These are phyloP conservation scores for Polydrusus pterygomalis DNA, from an alignment of 2,888 invertebrate genomes.

Conservation along the genomic window DNA sequence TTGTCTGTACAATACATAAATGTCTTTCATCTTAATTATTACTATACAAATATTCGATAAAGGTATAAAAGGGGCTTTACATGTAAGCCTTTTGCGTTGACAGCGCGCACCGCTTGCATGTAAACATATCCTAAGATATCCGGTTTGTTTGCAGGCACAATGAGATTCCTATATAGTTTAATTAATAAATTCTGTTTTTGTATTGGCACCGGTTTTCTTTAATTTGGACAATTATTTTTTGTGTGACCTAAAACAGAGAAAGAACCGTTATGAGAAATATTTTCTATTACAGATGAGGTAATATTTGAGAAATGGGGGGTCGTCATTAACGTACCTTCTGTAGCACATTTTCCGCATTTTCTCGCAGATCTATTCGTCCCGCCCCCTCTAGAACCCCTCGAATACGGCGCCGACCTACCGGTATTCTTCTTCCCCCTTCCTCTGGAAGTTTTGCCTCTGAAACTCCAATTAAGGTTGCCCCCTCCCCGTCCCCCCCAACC, in stretches of 20 bases:
- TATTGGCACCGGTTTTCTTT: constrained; percentile 1
- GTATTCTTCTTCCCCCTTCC: constrained; percentile 57
- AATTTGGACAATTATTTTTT: constrained; percentile 75
- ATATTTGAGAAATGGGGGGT: no score
- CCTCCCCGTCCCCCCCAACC: constrained; percentile 61
- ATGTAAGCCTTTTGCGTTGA: not conserved
- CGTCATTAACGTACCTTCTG: constrained; percentile 75
- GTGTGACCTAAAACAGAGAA: constrained; percentile 72
- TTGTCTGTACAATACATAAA: no score
- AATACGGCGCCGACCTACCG: constrained; percentile 59
- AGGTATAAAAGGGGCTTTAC: not conserved
- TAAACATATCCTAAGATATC: no score
- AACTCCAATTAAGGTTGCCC: constrained; percentile 55
- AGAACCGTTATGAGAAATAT: constrained; percentile 4
- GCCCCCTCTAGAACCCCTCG: constrained; percentile 50
- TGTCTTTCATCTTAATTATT: constrained; percentile 1
- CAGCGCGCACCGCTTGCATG: not conserved
- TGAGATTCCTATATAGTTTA: not conserved
- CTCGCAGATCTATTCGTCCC: constrained; percentile 70
- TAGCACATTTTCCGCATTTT: constrained; percentile 83
- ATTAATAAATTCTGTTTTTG: constrained; percentile 5
- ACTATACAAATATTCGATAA: no score
- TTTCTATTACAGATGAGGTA: not conserved
- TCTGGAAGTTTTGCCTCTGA: constrained; percentile 58
- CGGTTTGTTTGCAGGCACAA: no score